Evolutionary conservation across 35 echinoderm and acorn worm species (phyloP).

Genomic region (Ophioderma brevispina): DNA sequence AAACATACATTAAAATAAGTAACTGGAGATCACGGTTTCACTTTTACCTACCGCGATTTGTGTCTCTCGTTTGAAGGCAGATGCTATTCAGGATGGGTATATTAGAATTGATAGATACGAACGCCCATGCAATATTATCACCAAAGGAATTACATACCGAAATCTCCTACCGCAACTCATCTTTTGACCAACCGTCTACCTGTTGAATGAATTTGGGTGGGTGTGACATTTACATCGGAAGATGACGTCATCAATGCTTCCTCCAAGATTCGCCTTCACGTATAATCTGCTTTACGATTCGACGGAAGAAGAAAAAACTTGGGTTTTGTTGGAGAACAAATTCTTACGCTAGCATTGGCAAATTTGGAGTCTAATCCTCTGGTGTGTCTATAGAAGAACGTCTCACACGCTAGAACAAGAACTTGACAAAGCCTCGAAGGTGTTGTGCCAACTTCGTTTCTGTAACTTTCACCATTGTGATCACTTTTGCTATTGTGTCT

Average conservation of each 20-base stretch:
- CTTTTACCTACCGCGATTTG: neutral
- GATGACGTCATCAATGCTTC: neutral
- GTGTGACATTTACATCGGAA: neutral
- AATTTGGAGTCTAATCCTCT: neutral
- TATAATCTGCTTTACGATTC: neutral
- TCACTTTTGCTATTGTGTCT: conserved; percentile 13
- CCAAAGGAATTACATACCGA: neutral
- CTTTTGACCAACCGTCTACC: neutral
- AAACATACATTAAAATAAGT: neutral
- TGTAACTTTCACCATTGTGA: conserved; percentile 15
- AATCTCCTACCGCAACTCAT: no score
- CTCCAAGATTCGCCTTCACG: neutral
- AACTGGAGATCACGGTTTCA: neutral
- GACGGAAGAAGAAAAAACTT: neutral
- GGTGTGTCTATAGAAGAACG: neutral
- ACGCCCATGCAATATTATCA: neutral
- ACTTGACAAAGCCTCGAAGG: neutral
- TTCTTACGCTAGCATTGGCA: neutral
- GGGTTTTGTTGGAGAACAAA: conserved; percentile 10
- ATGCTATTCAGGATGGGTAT: neutral
- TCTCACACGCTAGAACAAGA: conserved; percentile 22
- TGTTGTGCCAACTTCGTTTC: neutral
- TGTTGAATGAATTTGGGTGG: neutral
- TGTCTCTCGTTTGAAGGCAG: neutral
- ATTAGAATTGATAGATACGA: neutral